Conservation (phyloP, 2,797 vertebrate genomes). For the Microhierax caerulescens region DNA sequence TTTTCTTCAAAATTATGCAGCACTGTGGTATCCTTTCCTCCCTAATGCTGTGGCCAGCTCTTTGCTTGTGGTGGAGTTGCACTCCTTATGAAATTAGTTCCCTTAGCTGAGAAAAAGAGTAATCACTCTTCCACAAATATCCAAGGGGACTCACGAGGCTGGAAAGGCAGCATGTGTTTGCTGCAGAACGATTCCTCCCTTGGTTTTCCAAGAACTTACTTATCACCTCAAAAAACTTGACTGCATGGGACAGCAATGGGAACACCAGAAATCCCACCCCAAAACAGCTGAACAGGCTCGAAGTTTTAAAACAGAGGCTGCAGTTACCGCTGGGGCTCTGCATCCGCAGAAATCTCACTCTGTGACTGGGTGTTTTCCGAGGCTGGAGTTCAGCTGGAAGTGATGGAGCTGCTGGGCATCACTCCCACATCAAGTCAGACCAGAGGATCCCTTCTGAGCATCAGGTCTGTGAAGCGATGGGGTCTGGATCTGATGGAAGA, state of each 20-base stretch:
- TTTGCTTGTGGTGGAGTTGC: rapidly evolving
- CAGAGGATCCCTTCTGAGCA: neutral
- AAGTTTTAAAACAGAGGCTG: neutral
- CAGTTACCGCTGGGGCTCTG: neutral
- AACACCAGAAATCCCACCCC: neutral
- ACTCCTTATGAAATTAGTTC: neutral
- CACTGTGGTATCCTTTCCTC: neutral
- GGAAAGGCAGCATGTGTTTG: neutral
- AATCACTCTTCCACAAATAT: rapidly evolving
- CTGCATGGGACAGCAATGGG: rapidly evolving
- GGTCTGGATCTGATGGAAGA: neutral
- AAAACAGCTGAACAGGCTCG: neutral
- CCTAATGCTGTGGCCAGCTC: rapidly evolving
- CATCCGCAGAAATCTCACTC: neutral
- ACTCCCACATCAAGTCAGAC: neutral
- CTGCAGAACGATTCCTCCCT: neutral
- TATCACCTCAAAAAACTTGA: neutral
- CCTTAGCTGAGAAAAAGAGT: neutral
- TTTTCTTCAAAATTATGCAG: neutral
- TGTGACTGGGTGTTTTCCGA: neutral
- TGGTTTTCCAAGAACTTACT: neutral
- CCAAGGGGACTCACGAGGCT: neutral
- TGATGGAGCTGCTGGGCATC: neutral
- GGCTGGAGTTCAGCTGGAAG: neutral
- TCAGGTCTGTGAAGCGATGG: rapidly evolving